Percentiles rank a stretch among this genome's conserved stretches.
Conservation (phyloP, 2,797 vertebrate genomes). For the Tokudaia muenninki region DNA sequence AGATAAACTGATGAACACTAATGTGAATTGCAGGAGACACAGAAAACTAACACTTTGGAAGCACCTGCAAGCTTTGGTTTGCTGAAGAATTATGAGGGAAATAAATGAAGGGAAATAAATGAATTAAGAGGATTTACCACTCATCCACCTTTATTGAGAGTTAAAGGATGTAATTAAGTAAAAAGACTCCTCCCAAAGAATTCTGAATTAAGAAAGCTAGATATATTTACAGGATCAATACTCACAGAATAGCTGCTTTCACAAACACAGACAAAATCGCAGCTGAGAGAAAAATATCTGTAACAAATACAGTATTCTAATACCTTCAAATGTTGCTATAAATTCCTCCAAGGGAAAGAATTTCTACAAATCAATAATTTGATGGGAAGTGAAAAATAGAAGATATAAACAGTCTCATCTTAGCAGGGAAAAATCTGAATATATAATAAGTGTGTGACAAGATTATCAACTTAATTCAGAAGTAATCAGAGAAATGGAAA, state of each 20-base stretch:
- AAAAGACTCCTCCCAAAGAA: conserved; percentile 5
- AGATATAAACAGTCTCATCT: neutral
- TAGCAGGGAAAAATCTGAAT: neutral
- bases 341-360: neutral
- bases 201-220: neutral
- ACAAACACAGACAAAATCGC: neutral
- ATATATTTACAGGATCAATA: conserved; percentile 37
- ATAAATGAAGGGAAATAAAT: conserved; percentile 21
- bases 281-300: conserved; percentile 7
- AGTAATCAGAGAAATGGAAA: neutral
- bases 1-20: neutral
- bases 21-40: neutral
- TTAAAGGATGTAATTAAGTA: neutral
- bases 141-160: neutral
- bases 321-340: neutral
- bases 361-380: conserved; percentile 20
- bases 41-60: neutral
- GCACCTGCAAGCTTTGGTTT: neutral
- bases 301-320: neutral
- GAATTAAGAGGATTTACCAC: neutral
- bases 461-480: neutral
- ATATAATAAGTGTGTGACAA: neutral
- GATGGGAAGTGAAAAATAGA: neutral
- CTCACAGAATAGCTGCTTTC: neutral
- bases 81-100: neutral